Evolutionary conservation across 1,140 invertebrate genomes (phyloP).

Genomic region (Aethina tumida): DNA sequence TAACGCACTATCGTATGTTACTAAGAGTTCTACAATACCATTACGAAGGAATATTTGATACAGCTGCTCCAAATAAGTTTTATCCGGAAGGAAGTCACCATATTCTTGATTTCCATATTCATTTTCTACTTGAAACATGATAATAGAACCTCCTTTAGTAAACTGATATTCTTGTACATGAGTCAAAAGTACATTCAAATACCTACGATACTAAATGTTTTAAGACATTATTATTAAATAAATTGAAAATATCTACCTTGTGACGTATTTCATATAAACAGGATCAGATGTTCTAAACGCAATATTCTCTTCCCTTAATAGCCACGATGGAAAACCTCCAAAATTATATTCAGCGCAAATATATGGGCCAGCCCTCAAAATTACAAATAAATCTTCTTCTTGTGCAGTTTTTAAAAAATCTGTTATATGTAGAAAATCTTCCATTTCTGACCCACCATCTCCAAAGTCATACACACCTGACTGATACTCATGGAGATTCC

Average conservation of each 20-base stretch:
- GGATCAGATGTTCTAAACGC: slow-evolving; percentile 41
- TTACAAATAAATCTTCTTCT: slow-evolving; percentile 69
- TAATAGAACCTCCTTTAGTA: slow-evolving; percentile 46
- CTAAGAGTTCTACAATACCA: slow-evolving; percentile 39
- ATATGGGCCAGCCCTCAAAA: slow-evolving; percentile 85
- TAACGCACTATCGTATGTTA: slow-evolving; percentile 37
- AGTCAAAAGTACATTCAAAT: slow-evolving; percentile 40
- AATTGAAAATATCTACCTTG: slow-evolving; percentile 35
- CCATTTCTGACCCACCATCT: slow-evolving; percentile 64
- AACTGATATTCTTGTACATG: slow-evolving; percentile 43
- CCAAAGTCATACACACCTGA: slow-evolving; percentile 52
- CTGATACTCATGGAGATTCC: slow-evolving; percentile 77
- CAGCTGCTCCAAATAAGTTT: slow-evolving; percentile 38
- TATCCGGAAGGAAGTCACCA: slow-evolving; percentile 33
- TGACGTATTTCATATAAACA: slow-evolving; percentile 39
- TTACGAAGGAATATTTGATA: slow-evolving; percentile 30
- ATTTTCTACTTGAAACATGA: slow-evolving; percentile 46
- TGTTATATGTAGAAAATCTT: slow-evolving; percentile 40
- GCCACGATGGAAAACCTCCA: slow-evolving; percentile 30
- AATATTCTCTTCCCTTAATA: slow-evolving; percentile 25
- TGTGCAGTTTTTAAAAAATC: slow-evolving; percentile 69
- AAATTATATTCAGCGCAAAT: slow-evolving; percentile 80
- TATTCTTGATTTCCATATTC: slow-evolving; percentile 41
- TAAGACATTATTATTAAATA: background rate
- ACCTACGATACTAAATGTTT: no score